Percentiles rank a stretch among this genome's conserved stretches.
Evolutionary conservation across 2,888 invertebrate genomes (phyloP).

Genomic region (Colostygia pectinataria): DNA sequence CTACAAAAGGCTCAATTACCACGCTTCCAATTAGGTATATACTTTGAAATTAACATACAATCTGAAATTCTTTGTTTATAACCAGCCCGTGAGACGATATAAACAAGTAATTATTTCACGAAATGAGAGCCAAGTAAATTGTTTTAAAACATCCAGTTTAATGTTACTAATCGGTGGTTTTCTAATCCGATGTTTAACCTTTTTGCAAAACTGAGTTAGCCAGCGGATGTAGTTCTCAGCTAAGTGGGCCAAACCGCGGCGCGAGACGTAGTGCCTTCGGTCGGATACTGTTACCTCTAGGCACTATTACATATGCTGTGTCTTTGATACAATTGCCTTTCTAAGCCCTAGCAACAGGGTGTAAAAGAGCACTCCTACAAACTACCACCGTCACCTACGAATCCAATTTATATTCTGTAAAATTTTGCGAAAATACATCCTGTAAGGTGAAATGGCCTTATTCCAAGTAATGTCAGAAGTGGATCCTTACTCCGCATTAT

Average conservation of each 20-base stretch:
- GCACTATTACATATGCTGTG: conserved; percentile 18
- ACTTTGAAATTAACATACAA: conserved; percentile 31
- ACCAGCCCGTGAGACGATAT: conserved; percentile 17
- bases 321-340: conserved; percentile 62
- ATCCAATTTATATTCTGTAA: no score
- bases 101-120: conserved; percentile 10
- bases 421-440: no score
- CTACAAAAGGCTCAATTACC: conserved; percentile 16
- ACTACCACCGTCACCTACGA: no score
- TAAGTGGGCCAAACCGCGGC: conserved; percentile 60
- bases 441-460: no score
- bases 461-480: no score
- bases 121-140: conserved; percentile 7
- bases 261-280: conserved; percentile 40
- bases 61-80: conserved; percentile 27
- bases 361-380: no score
- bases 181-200: conserved; percentile 16
- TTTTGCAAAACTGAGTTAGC: conserved; percentile 32
- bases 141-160: conserved; percentile 18
- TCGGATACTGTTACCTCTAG: conserved; percentile 57
- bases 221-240: conserved; percentile 54
- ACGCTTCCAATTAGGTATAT: conserved; percentile 17
- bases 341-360: conserved; percentile 50
- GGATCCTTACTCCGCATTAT: no score
- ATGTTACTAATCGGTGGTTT: conserved; percentile 17